Percentiles rank a stretch among this genome's conserved stretches.
These are phyloP conservation scores for Danionella cerebrum DNA, from an alignment of 2,113 vertebrate genomes.

Conservation along the genomic window DNA sequence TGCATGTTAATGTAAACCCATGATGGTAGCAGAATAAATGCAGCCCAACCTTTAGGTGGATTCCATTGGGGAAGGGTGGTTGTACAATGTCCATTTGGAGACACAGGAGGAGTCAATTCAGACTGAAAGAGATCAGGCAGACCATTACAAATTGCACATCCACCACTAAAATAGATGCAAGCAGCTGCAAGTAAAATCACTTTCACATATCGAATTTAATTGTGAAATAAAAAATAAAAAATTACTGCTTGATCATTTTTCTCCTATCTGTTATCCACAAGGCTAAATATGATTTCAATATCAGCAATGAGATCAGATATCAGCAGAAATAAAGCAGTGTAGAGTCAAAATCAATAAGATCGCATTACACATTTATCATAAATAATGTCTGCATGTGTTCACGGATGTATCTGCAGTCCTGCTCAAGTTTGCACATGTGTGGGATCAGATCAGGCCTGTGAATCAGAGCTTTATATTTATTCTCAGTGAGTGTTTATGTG, in stretches of 20 bases:
- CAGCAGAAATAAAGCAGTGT: no score
- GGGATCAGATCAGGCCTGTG: not conserved
- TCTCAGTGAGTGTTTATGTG: no score
- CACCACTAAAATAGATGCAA: not conserved
- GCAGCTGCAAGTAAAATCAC: no score
- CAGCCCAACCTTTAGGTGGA: constrained; percentile 34
- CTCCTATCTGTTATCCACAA: no score
- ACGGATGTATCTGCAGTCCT: no score
- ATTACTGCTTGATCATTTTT: no score
- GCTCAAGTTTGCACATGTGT: not conserved
- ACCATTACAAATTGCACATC: not conserved
- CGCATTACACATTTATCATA: no score
- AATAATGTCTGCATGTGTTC: not conserved
- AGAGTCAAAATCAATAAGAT: no score
- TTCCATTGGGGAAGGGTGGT: constrained; percentile 34
- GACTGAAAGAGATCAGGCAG: constrained; percentile 26
- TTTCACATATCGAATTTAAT: no score
- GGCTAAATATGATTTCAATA: no score
- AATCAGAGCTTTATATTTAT: not conserved
- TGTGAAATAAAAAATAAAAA: no score
- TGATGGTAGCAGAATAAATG: not conserved
- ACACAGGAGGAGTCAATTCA: constrained; percentile 28
- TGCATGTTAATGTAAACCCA: not conserved
- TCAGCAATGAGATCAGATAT: no score
- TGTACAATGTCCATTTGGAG: constrained; percentile 33